Evolutionary conservation across 2,797 vertebrate species (phyloP).

Genomic region (Aphelocoma californica): DNA sequence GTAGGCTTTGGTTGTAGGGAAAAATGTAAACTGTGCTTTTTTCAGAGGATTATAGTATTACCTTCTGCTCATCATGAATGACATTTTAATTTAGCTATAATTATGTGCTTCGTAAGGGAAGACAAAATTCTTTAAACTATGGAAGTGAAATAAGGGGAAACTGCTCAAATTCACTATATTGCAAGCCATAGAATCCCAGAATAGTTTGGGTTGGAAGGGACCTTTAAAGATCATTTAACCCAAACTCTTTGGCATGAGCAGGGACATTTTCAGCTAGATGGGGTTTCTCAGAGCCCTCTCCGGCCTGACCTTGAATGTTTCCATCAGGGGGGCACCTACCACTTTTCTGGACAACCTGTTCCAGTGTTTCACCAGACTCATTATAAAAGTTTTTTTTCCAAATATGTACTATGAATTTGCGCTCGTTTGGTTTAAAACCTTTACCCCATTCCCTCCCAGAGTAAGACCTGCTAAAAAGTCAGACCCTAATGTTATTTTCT

Average conservation of each 20-base stretch:
- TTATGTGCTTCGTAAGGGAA: not conserved
- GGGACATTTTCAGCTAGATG: not conserved
- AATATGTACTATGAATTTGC: not conserved
- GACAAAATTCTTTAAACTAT: not conserved
- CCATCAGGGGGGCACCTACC: not conserved
- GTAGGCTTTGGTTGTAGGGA: not conserved
- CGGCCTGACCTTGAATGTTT: not conserved
- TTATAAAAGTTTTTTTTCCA: fast-evolving
- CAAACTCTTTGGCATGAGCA: fast-evolving
- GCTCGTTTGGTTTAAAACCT: not conserved
- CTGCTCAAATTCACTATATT: not conserved
- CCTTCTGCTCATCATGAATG: not conserved
- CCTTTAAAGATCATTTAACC: not conserved
- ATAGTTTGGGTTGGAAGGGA: not conserved
- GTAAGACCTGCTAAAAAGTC: not conserved
- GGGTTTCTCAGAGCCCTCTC: not conserved
- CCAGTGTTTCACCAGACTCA: not conserved
- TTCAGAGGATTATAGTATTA: not conserved
- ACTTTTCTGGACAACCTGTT: not conserved
- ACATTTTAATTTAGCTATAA: not conserved
- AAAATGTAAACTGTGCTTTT: not conserved
- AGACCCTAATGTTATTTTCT: not conserved
- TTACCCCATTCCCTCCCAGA: fast-evolving
- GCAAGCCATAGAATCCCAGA: not conserved
- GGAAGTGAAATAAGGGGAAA: not conserved